Conservation (phyloP, 2,113 vertebrate genomes). For the Pitta sordida region DNA sequence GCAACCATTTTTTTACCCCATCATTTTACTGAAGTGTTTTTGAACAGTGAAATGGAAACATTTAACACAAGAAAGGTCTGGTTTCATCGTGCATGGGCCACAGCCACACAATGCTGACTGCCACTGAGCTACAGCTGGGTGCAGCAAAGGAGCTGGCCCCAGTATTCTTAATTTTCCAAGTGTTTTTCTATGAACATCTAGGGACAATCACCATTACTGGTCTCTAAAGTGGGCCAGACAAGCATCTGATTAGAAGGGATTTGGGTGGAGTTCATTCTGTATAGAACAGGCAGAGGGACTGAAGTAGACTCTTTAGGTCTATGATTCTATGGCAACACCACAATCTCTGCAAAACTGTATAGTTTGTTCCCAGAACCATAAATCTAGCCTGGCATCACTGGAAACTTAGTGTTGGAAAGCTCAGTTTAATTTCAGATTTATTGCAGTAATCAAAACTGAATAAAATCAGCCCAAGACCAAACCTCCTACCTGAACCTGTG, state of each 20-base stretch:
- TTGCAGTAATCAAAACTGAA: slow-evolving; percentile 45
- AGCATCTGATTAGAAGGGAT: neutral
- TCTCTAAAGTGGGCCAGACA: neutral
- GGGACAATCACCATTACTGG: neutral
- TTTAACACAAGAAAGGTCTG: neutral
- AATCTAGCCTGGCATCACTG: slow-evolving; percentile 42
- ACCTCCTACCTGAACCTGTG: slow-evolving; percentile 49
- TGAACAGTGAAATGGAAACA: neutral
- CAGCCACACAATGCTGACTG: neutral
- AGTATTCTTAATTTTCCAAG: neutral
- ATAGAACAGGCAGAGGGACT: neutral
- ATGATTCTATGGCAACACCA: slow-evolving; percentile 49
- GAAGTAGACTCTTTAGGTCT: neutral
- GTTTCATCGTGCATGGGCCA: neutral
- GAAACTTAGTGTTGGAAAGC: slow-evolving; percentile 30
- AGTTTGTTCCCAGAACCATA: slow-evolving; percentile 60
- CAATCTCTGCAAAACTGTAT: slow-evolving; percentile 51
- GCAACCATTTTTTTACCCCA: neutral
- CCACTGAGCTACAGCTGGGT: neutral
- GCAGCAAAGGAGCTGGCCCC: neutral
- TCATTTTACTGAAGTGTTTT: neutral
- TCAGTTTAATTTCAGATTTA: slow-evolving; percentile 49
- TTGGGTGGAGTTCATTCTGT: neutral
- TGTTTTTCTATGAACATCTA: neutral
- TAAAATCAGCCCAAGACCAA: neutral